Evolutionary conservation across 2,797 vertebrate genomes (phyloP).

Genomic region (Thripadectes ignobilis): DNA sequence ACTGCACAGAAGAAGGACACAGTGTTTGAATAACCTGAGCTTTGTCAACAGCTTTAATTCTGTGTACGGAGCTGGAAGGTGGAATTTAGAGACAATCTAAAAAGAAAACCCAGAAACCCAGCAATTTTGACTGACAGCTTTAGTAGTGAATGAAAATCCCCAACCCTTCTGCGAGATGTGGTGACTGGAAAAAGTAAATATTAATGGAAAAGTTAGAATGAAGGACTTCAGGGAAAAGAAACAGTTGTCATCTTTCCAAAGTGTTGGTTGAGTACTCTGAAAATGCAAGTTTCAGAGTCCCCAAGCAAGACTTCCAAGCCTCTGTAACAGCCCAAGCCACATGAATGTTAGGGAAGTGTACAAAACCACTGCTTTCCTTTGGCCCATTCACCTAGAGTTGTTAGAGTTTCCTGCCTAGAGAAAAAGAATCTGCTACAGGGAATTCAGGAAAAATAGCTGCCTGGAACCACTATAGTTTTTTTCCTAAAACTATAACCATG

Average conservation of each 20-base stretch:
- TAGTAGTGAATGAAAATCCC: conserved; percentile 4
- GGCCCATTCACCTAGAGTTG: conserved; percentile 54
- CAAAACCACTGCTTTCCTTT: conserved; percentile 62
- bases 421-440: conserved; percentile 59
- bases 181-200: conserved; percentile 41
- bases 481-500: conserved; percentile 3
- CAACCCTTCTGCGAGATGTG: neutral
- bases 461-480: conserved; percentile 26
- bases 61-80: neutral
- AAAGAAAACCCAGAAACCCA: neutral
- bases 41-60: neutral
- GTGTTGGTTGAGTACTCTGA: conserved; percentile 32
- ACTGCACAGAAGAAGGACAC: neutral
- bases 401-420: conserved; percentile 56
- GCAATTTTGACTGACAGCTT: neutral
- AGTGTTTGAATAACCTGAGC: neutral
- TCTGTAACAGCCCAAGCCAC: conserved; percentile 22
- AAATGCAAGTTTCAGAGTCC: conserved; percentile 54
- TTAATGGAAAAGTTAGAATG: conserved; percentile 47
- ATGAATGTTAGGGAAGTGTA: conserved; percentile 64
- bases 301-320: conserved; percentile 43
- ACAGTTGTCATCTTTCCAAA: conserved; percentile 30
- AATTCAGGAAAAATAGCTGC: conserved; percentile 48
- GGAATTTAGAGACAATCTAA: neutral
- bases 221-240: conserved; percentile 39